Evolutionary conservation across 1,140 invertebrate species (phyloP).

Genomic region (Drosophila dunni): DNA sequence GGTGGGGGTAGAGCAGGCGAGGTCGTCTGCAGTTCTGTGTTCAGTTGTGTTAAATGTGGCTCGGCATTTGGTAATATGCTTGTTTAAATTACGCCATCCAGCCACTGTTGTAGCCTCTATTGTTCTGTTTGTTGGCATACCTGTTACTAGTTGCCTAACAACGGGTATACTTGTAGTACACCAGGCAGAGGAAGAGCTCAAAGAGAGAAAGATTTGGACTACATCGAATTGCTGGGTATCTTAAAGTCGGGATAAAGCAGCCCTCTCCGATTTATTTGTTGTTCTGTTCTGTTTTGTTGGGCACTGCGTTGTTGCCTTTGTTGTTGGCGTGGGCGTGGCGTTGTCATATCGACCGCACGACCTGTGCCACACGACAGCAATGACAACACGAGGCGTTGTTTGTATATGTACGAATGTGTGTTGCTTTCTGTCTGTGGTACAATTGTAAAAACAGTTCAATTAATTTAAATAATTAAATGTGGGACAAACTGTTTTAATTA

Average conservation of each 20-base stretch:
- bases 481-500: slow-evolving; percentile 78
- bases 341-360: slow-evolving; percentile 80
- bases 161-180: too few species aligned
- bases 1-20: background rate
- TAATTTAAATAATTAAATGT: slow-evolving; percentile 82
- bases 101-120: slow-evolving; percentile 16
- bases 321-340: slow-evolving; percentile 67
- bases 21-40: slow-evolving; percentile 25
- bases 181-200: too few species aligned
- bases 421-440: slow-evolving; percentile 13
- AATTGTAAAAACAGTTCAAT: slow-evolving; percentile 81
- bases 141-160: too few species aligned
- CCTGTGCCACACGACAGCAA: slow-evolving; percentile 59
- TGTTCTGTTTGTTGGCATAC: background rate
- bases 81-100: slow-evolving; percentile 74
- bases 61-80: slow-evolving; percentile 74
- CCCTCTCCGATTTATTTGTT: background rate
- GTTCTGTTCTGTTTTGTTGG: slow-evolving; percentile 15
- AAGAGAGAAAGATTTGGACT: too few species aligned
- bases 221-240: too few species aligned
- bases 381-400: slow-evolving; percentile 18
- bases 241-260: too few species aligned
- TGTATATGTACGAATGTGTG: slow-evolving; percentile 4
- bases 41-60: slow-evolving; percentile 58
- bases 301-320: slow-evolving; percentile 11